Evolutionary conservation across 2,888 invertebrate genomes (phyloP).

Genomic region (Phlogophora meticulosa): DNA sequence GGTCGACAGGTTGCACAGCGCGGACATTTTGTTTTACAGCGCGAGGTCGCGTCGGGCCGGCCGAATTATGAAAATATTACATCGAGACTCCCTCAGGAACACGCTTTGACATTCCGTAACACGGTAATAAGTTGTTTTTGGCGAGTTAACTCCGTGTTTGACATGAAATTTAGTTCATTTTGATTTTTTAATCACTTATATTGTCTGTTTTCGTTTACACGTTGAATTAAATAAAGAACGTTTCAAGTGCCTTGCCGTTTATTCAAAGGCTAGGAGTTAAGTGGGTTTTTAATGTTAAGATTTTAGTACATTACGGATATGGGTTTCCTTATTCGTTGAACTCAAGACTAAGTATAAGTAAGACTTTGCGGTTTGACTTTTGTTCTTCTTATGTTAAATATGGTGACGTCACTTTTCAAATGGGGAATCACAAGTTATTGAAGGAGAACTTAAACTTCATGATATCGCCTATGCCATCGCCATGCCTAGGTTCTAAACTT

Average conservation of each 20-base stretch:
- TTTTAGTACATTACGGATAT: constrained; percentile 11
- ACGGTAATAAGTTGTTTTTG: constrained; percentile 66
- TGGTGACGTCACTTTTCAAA: background rate
- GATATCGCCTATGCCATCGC: no score
- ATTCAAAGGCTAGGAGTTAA: constrained; percentile 13
- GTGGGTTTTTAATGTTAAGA: constrained; percentile 30
- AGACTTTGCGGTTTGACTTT: background rate
- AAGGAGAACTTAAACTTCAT: background rate
- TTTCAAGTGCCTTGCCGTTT: constrained; percentile 23
- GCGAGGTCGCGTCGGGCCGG: constrained; percentile 67
- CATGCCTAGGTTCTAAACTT: no score
- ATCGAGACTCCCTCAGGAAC: constrained; percentile 63
- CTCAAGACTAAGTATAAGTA: background rate
- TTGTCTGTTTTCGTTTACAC: constrained; percentile 40
- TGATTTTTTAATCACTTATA: constrained; percentile 50
- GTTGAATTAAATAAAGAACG: constrained; percentile 31
- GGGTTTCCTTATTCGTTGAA: constrained; percentile 17
- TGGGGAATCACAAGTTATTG: background rate
- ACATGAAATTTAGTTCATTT: constrained; percentile 51
- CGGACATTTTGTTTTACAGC: constrained; percentile 83
- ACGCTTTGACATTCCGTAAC: constrained; percentile 67
- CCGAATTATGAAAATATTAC: constrained; percentile 75
- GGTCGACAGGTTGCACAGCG: constrained; percentile 77
- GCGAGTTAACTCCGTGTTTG: constrained; percentile 59
- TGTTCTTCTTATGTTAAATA: constrained; percentile 1